These are phyloP conservation scores for Branchellion lobata DNA, from an alignment of 2,888 invertebrate species.

Conservation along the genomic window DNA sequence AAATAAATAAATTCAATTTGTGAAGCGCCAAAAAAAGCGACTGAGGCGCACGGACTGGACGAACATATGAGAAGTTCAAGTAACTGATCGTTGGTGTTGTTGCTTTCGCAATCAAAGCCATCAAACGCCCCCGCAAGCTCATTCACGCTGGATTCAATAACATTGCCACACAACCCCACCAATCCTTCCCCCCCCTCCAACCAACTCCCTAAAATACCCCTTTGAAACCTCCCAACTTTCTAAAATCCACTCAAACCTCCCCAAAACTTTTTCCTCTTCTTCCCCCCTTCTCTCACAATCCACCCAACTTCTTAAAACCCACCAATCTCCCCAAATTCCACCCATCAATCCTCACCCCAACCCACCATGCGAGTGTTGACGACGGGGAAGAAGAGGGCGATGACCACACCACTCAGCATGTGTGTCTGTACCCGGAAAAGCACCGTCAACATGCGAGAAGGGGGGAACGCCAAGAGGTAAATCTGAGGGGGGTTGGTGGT, in stretches of 20 bases:
- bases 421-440: slow-evolving; percentile 88
- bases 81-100: too few species aligned
- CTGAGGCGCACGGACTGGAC: too few species aligned
- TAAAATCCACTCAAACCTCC: slow-evolving; percentile 76
- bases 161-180: too few species aligned
- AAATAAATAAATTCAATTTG: too few species aligned
- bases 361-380: slow-evolving; percentile 84
- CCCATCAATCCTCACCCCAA: neutral
- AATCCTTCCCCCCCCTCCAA: too few species aligned
- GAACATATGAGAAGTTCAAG: too few species aligned
- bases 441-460: slow-evolving; percentile 77
- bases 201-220: too few species aligned
- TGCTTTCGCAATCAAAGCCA: too few species aligned
- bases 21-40: too few species aligned
- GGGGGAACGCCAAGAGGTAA: slow-evolving; percentile 82
- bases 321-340: neutral
- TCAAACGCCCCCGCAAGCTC: too few species aligned
- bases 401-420: slow-evolving; percentile 85
- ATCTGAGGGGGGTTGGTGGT: slow-evolving; percentile 68
- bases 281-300: neutral
- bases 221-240: too few species aligned
- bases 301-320: neutral
- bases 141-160: too few species aligned
- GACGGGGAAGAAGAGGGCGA: slow-evolving; percentile 91
- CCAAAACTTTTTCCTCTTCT: neutral